phyloP scores from a whole-genome alignment of 2,797 vertebrate genomes.

The Siniperca obscura region DNA sequence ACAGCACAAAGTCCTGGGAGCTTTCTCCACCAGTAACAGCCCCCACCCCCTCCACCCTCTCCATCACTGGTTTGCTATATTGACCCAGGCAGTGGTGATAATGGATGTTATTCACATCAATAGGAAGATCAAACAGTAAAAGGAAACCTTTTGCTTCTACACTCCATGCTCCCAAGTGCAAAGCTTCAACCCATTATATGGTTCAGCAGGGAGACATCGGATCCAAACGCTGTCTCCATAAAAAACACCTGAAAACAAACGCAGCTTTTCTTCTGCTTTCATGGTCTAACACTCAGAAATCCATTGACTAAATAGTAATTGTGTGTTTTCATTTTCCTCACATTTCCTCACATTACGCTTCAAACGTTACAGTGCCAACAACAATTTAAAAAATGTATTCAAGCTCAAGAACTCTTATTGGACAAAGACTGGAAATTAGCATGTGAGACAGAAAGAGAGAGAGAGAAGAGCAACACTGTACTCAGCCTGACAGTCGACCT shows the following conservation, averaged over 20 bases:
- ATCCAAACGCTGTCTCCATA: constrained; percentile 35
- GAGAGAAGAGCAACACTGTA: neutral
- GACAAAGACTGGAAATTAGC: neutral
- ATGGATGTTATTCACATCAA: constrained; percentile 79
- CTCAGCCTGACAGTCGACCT: neutral
- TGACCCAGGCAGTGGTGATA: constrained; percentile 83
- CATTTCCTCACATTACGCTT: neutral
- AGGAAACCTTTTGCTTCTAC: constrained; percentile 65
- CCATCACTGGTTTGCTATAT: constrained; percentile 66
- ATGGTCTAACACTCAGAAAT: neutral
- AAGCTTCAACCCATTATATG: constrained; percentile 51
- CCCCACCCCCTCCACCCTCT: constrained; percentile 15
- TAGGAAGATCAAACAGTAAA: constrained; percentile 76
- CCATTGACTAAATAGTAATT: neutral
- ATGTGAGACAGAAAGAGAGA: neutral
- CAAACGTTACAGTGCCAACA: neutral
- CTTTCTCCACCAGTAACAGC: constrained; percentile 49
- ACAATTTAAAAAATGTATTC: neutral
- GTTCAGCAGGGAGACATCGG: constrained; percentile 30
- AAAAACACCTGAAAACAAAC: constrained; percentile 40
- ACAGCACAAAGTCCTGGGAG: constrained; percentile 66
- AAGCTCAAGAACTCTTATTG: neutral
- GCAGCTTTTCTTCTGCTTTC: constrained; percentile 16
- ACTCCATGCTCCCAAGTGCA: constrained; percentile 60
- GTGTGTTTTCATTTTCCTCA: constrained; percentile 5